Evolutionary conservation across 2,113 vertebrate species (phyloP), one percentile per base, ranked within the genome.

Genomic region (Rhinogobius similis): DNA sequence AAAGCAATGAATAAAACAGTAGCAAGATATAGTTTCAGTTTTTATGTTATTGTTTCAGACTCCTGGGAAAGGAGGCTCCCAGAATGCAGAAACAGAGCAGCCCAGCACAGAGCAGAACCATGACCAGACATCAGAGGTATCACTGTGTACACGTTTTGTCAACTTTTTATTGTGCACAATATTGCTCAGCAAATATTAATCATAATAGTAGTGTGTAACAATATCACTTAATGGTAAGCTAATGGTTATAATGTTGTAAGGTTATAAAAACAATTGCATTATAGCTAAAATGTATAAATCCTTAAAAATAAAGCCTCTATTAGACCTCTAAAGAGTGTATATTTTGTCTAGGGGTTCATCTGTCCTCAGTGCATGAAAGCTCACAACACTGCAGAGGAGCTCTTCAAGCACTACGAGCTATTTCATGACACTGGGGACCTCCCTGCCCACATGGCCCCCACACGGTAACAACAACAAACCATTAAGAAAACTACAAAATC

Each of bases 361-460:
- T 99, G 98, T 93, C 98, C 98, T 58, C 95, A 98, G 82, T 99
- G 97, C 89, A 99, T 99, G 98, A 99, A 99, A 89, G 96, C 98
- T 70, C 96, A 98, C 88, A 96, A 93, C 90, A 98, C 97, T 73
- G 97, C 97, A 8, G 97, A 99, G 84, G 98, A 99, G 79, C 94
- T 99, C 68, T 99, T 97, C 88, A 97, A 98, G 81, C 98, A 99
- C 91, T 99, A 99, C 81, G 94, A 98, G 89, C 93, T 95, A 62
- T 96, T 95, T 88, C 98, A 99, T 58, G 95, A 98, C 70, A 91
- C 95, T 10, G 95, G 93, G 82, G 95, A 94, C 78, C 95, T 96
- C 62, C 92, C 96, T 46, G 87, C 94, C 80, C 90, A 93, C 61
- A 82, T 95, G 76, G 93, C 93, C 80, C 85, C 93, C 0, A 94